These are phyloP conservation scores for Microplitis mediator DNA, from an alignment of 1,140 invertebrate species.

Conservation along the genomic window DNA sequence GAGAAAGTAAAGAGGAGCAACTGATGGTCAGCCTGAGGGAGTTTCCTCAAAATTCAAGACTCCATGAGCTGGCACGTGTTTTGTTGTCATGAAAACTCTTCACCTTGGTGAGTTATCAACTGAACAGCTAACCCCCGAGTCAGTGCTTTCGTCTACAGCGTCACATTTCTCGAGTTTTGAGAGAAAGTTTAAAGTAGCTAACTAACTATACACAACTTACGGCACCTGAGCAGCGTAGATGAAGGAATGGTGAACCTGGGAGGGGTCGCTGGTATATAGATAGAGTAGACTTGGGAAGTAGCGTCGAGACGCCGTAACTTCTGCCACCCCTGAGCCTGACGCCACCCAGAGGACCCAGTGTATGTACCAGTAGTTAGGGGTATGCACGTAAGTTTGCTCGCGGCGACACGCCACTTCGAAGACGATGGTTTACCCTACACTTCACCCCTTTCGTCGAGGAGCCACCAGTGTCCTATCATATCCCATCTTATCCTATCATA, in stretches of 20 bases:
- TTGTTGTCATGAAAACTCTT: no score
- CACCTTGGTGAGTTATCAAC: not conserved
- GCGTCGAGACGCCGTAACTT: constrained; percentile 56
- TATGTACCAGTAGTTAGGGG: constrained; percentile 23
- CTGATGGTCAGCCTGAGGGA: not conserved
- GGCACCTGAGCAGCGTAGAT: no score
- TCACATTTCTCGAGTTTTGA: constrained; percentile 33
- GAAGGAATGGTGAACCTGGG: constrained; percentile 19
- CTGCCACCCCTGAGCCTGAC: constrained; percentile 52
- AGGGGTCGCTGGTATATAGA: not conserved
- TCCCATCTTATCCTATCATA: constrained; percentile 45
- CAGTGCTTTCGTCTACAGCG: not conserved
- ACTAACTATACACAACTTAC: constrained; percentile 34
- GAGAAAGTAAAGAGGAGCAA: not conserved
- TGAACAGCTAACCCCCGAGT: no score
- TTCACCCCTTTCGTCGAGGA: constrained; percentile 3
- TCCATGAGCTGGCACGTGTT: not conserved
- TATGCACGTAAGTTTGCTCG: constrained; percentile 50
- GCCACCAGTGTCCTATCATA: constrained; percentile 31
- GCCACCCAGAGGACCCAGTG: constrained; percentile 32
- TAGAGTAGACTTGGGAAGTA: constrained; percentile 50
- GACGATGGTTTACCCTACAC: constrained; percentile 10
- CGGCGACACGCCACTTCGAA: constrained; percentile 43
- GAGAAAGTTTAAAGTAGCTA: constrained; percentile 41
- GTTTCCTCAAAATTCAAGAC: not conserved